A percentile compares a stretch with the other conserved stretches of the same genome.
These are phyloP conservation scores for Heliconius ismenius DNA, from an alignment of 2,888 invertebrate genomes.

Conservation along the genomic window DNA sequence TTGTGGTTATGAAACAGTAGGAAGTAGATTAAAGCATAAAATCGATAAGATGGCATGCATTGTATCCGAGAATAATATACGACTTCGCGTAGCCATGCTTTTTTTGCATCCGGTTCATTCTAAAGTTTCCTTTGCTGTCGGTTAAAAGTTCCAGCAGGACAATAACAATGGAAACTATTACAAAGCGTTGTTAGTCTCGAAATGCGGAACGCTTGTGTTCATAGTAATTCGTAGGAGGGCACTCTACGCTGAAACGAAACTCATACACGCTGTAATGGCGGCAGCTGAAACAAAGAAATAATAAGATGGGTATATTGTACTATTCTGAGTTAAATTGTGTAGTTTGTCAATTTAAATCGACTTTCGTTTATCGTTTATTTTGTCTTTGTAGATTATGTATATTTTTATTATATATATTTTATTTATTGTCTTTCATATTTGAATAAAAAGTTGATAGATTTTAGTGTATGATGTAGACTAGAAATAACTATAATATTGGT, in stretches of 20 bases:
- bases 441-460: not conserved
- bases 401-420: too few species aligned
- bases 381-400: too few species aligned
- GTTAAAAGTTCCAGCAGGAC: constrained; percentile 35
- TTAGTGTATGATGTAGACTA: not conserved
- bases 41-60: constrained; percentile 15
- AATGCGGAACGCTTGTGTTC: constrained; percentile 30
- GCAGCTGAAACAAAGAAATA: constrained; percentile 24
- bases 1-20: not conserved
- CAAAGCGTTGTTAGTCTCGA: constrained; percentile 34
- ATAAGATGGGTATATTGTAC: constrained; percentile 18
- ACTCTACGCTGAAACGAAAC: constrained; percentile 29
- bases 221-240: constrained; percentile 33
- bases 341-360: not conserved
- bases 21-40: not conserved
- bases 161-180: constrained; percentile 33
- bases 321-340: not conserved
- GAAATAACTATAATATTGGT: too few species aligned
- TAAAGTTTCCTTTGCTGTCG: constrained; percentile 33
- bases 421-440: not conserved
- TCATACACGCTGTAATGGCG: constrained; percentile 28
- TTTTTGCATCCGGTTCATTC: constrained; percentile 19
- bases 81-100: not conserved
- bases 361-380: not conserved
- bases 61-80: constrained; percentile 18